Conservation (phyloP, 1,140 invertebrate genomes). For the Polypedilum pembai region DNA sequence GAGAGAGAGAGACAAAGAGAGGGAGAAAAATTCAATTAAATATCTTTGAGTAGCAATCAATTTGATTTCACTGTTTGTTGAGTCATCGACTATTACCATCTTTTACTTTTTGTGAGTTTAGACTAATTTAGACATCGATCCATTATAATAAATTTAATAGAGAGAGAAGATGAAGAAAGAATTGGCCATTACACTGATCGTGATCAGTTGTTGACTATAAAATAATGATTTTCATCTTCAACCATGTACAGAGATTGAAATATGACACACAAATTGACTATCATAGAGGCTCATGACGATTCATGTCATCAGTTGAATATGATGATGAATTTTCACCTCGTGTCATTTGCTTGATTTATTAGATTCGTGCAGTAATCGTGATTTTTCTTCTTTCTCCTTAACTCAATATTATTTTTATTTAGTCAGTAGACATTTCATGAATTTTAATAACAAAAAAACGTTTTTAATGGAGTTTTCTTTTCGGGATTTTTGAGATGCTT, state of each 20-base stretch:
- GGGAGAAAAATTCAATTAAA: neutral
- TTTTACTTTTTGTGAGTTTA: neutral
- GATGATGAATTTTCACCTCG: slow-evolving; percentile 16
- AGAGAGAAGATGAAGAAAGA: neutral
- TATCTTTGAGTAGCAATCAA: slow-evolving; percentile 10
- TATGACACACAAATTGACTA: slow-evolving; percentile 28
- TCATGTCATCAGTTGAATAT: neutral
- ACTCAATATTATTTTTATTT: neutral
- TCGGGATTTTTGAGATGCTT: neutral
- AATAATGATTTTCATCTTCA: slow-evolving; percentile 13
- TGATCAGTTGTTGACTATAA: neutral
- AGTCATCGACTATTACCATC: neutral
- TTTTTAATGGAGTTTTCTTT: neutral
- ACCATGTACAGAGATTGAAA: neutral
- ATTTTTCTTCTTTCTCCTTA: neutral
- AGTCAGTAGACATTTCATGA: slow-evolving; percentile 16
- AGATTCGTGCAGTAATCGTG: neutral
- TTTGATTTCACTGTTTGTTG: neutral
- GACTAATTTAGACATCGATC: slow-evolving; percentile 8
- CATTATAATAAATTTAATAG: neutral
- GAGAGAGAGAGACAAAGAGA: neutral
- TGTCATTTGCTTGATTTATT: slow-evolving; percentile 15
- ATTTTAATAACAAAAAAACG: slow-evolving; percentile 1
- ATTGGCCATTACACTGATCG: neutral
- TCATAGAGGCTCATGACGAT: neutral